Evolutionary conservation across 2,888 invertebrate species (phyloP).

Genomic region (Abrostola tripartita): DNA sequence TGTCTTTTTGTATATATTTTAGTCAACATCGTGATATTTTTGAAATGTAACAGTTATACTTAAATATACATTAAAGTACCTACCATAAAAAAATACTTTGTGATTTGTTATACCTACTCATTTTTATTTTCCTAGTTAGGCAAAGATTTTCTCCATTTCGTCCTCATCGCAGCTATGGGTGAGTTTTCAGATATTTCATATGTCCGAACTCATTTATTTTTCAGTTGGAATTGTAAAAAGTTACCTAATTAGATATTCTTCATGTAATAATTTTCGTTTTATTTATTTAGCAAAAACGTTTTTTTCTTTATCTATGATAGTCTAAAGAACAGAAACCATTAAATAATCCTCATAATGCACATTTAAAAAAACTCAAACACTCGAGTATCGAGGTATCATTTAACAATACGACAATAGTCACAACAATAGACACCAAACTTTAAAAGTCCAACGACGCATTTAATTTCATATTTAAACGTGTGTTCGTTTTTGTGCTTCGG

Average conservation of each 20-base stretch:
- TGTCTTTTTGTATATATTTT: background rate
- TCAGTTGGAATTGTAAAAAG: too few species aligned
- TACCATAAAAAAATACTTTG: too few species aligned
- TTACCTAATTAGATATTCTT: too few species aligned
- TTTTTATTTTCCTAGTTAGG: too few species aligned
- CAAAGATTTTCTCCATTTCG: too few species aligned
- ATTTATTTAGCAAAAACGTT: background rate
- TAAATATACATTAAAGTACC: too few species aligned
- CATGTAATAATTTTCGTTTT: background rate
- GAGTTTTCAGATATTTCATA: too few species aligned
- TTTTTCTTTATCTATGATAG: background rate
- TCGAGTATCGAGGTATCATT: conserved; percentile 63
- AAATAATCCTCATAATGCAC: conserved; percentile 1
- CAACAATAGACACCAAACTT: conserved; percentile 56
- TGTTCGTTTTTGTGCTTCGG: conserved; percentile 73
- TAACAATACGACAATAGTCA: conserved; percentile 63
- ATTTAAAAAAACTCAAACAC: conserved; percentile 33
- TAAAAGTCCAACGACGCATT: conserved; percentile 80
- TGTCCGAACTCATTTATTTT: too few species aligned
- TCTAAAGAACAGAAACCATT: background rate
- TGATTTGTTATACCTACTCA: too few species aligned
- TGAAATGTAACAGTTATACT: too few species aligned
- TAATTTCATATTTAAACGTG: conserved; percentile 79
- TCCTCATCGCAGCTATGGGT: too few species aligned
- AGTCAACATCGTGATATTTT: too few species aligned